These are phyloP conservation scores for Anolis carolinensis DNA, from an alignment of 2,113 vertebrate species.

Conservation along the genomic window DNA sequence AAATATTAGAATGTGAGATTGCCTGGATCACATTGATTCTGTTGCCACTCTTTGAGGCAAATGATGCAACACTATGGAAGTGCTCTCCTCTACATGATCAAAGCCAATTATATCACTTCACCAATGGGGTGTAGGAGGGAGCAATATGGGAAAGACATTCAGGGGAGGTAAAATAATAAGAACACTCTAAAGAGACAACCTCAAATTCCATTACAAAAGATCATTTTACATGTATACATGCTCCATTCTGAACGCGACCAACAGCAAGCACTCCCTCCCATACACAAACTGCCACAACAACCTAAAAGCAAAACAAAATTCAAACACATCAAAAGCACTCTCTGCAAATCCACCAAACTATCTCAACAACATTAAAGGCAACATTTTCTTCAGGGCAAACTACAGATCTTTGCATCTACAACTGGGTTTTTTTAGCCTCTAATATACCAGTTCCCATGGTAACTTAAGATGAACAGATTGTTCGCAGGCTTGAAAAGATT, in stretches of 20 bases:
- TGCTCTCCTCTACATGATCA: not conserved
- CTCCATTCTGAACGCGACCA: not conserved
- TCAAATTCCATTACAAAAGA: not conserved
- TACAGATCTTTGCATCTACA: constrained; percentile 64
- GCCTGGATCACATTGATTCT: not conserved
- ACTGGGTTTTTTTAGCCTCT: constrained; percentile 53
- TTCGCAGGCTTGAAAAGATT: constrained; percentile 70
- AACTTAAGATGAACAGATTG: constrained; percentile 72
- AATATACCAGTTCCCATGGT: constrained; percentile 73
- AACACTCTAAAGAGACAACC: not conserved
- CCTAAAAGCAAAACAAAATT: not conserved
- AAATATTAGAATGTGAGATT: not conserved
- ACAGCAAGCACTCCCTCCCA: not conserved
- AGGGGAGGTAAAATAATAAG: no score
- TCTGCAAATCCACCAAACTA: not conserved
- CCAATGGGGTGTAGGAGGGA: not conserved
- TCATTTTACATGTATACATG: not conserved
- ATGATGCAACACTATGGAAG: no score
- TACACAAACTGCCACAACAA: not conserved
- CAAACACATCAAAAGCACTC: not conserved
- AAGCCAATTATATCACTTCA: not conserved
- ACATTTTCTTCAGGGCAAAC: constrained; percentile 56
- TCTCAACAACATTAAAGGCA: constrained; percentile 22
- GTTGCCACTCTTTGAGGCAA: no score
- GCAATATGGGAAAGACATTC: not conserved